A percentile compares a stretch with the other conserved stretches of the same genome.
phyloP scores from a whole-genome alignment of 2,888 invertebrate species.

The Saturnia japonica region DNA sequence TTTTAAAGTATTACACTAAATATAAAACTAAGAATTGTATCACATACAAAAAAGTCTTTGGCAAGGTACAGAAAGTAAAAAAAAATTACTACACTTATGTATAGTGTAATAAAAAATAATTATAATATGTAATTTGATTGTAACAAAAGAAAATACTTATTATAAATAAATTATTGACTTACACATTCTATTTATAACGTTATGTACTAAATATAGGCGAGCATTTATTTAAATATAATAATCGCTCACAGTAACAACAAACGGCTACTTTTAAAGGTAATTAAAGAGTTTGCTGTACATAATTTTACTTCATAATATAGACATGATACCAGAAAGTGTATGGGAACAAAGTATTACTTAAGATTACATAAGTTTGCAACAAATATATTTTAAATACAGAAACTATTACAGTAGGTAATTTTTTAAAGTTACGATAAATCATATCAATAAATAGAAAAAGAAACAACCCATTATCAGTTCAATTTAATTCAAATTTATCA shows the following conservation, averaged over 20 bases:
- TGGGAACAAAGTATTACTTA: conserved; percentile 1
- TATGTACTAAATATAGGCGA: conserved; percentile 39
- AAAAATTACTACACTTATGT: conserved; percentile 28
- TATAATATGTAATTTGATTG: conserved; percentile 14
- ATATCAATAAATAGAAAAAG: neutral
- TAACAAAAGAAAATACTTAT: conserved; percentile 24
- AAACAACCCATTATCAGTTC: neutral
- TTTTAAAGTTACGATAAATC: neutral
- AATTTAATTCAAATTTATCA: neutral
- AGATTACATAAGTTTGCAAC: neutral
- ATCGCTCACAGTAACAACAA: neutral
- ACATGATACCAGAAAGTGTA: neutral
- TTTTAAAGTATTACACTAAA: conserved; percentile 63
- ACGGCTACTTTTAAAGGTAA: neutral
- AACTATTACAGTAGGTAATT: too few relatives aligned
- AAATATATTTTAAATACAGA: neutral
- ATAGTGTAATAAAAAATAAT: conserved; percentile 35
- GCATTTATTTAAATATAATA: neutral
- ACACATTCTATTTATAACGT: conserved; percentile 28
- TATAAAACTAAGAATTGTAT: conserved; percentile 77
- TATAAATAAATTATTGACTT: conserved; percentile 29
- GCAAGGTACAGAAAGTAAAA: conserved; percentile 69
- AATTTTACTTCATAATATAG: neutral
- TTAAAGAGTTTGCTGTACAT: neutral
- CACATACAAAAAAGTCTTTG: conserved; percentile 80